A percentile compares a stretch with the other conserved stretches of the same genome.
Conservation (phyloP, 2,797 vertebrate species). For the Lutjanus campechanus region DNA sequence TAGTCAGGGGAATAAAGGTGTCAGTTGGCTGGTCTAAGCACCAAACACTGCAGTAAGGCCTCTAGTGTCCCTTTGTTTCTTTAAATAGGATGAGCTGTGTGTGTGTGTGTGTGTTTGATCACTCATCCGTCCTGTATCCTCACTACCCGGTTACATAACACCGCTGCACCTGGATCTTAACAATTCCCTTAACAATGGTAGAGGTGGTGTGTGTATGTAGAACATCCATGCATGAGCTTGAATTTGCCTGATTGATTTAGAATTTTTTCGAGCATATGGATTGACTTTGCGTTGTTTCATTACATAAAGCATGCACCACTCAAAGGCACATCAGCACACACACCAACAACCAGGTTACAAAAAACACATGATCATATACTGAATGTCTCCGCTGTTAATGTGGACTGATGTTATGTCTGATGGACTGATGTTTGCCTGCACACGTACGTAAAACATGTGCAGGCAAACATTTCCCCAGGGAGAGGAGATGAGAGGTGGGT, state of each 20-base stretch:
- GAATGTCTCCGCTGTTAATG: not conserved
- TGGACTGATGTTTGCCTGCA: not conserved
- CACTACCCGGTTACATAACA: constrained; percentile 68
- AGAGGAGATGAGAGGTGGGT: constrained; percentile 56
- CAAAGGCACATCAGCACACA: not conserved
- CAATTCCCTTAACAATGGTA: constrained; percentile 46
- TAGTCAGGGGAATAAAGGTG: constrained; percentile 20
- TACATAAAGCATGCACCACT: constrained; percentile 14
- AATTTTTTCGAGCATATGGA: constrained; percentile 17
- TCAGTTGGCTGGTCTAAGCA: constrained; percentile 14
- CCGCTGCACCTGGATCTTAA: constrained; percentile 57
- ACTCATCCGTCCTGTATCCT: constrained; percentile 52
- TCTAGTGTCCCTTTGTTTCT: constrained; percentile 56
- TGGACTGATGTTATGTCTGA: not conserved
- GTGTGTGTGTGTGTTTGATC: constrained; percentile 58
- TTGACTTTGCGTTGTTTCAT: constrained; percentile 2
- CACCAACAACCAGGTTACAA: constrained; percentile 5
- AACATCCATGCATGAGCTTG: constrained; percentile 4
- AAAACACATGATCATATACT: constrained; percentile 16
- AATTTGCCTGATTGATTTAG: constrained; percentile 20
- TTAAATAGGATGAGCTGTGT: constrained; percentile 47
- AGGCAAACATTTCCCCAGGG: constrained; percentile 38
- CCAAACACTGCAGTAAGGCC: constrained; percentile 26
- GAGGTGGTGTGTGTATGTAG: constrained; percentile 7
- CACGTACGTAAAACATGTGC: constrained; percentile 7